Evolutionary conservation across 2,888 invertebrate species (phyloP), one percentile per base, ranked within the genome.

Genomic region (Ormyrus nitidulus): DNA sequence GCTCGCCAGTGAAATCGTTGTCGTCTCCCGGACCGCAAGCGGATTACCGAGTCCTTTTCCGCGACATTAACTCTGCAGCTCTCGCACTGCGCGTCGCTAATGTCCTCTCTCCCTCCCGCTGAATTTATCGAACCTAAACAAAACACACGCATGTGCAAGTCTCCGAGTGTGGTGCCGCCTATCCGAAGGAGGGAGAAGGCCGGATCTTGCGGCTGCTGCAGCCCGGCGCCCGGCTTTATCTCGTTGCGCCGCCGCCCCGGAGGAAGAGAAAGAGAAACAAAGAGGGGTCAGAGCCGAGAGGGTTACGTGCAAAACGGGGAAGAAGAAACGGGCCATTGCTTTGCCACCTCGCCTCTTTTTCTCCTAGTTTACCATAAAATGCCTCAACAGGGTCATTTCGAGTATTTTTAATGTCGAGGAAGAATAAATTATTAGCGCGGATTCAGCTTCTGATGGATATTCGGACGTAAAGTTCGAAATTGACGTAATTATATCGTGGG

Each of bases 91-190:
- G 79, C 72, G 78, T 81, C 82, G 82, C 72, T 82, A 82, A 83
- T 82, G 83, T 82, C 76, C 80, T 80, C 76, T 75, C 64, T 65
- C 73, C 70, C 53, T 56, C 54, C 72, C 71, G 49, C 58, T 79
- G 70, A 85, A 85, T 85, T 83, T 85, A 85, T 85, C 82, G 83
- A 83, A 81, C 59, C 83, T 72, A 79, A 84, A 82, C 82, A 83
- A 82, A 83, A 83, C 82, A 82, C 82, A 77, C 81, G 59, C 68
- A 48, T 46, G 53, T 58, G 34, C 34, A 46, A 73, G 66, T 78
- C 59, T 61, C 61, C 59, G 58, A 44, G 73, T 48, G 49, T 8
- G 34, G 48, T 19, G 48, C 3, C 34, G 34, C 49, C 48, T 48
- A 34, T 53, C 54, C 53, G 58, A 19, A 19, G 44, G 44, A 19